These are phyloP conservation scores for Fulica atra DNA, from an alignment of 2,113 vertebrate genomes.

Conservation along the genomic window DNA sequence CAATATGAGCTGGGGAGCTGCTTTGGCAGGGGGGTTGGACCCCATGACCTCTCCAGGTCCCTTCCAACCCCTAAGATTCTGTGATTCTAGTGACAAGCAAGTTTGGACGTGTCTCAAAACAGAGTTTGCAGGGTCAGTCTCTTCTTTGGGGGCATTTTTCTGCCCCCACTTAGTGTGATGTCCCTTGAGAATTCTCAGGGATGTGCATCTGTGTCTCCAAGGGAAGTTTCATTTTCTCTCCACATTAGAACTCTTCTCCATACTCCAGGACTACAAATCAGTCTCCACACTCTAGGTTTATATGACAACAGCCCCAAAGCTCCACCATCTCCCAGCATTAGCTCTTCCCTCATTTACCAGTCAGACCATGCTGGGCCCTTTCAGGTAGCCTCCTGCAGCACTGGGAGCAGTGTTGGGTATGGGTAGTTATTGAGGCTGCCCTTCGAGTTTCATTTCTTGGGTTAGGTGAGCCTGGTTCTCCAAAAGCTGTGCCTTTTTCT, in stretches of 20 bases:
- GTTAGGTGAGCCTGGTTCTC: background rate
- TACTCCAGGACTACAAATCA: background rate
- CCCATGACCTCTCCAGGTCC: too few relatives aligned
- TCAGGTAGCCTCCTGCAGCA: background rate
- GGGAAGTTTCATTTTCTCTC: background rate
- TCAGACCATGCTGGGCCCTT: background rate
- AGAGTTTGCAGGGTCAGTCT: background rate
- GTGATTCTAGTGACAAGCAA: background rate
- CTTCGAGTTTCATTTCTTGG: background rate
- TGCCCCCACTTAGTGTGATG: background rate
- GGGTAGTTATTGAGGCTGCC: background rate
- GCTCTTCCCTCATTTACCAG: background rate
- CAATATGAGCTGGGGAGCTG: too few relatives aligned
- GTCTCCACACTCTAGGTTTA: background rate
- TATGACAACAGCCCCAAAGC: background rate
- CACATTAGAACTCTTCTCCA: background rate
- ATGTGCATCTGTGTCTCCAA: background rate
- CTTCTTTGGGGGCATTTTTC: background rate
- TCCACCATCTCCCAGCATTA: background rate
- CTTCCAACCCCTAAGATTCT: too few relatives aligned
- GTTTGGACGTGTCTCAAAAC: background rate
- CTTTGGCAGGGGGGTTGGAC: too few relatives aligned
- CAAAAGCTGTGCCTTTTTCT: background rate
- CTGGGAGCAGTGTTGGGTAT: background rate
- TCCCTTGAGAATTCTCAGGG: background rate